Evolutionary conservation across 2,797 vertebrate genomes (phyloP).

Genomic region (Cyclura pinguis): DNA sequence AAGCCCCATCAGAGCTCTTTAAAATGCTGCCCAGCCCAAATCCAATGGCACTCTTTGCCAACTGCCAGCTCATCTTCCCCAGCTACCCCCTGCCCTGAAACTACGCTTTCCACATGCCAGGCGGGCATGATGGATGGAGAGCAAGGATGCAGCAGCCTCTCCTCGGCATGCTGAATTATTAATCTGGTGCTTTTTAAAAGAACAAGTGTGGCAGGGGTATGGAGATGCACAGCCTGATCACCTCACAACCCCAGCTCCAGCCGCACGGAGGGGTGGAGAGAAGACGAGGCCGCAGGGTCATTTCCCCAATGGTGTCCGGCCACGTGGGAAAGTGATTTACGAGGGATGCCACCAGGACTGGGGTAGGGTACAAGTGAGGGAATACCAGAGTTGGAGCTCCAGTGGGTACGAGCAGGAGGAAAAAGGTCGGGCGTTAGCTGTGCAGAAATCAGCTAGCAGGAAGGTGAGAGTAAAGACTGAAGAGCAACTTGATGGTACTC

Average conservation of each 20-base stretch:
- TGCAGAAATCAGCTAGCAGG: no score
- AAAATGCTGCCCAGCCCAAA: slow-evolving; percentile 24
- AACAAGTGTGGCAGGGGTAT: no score
- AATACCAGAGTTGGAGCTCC: neutral
- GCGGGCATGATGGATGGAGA: neutral
- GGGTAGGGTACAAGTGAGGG: neutral
- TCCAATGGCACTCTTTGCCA: neutral
- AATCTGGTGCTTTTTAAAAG: neutral
- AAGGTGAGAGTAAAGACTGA: no score
- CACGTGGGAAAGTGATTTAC: slow-evolving; percentile 19
- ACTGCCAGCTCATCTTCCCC: neutral
- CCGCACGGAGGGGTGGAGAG: neutral
- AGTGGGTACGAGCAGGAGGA: neutral
- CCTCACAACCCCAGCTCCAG: neutral
- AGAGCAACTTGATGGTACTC: neutral
- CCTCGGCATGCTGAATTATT: neutral
- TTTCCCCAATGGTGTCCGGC: neutral
- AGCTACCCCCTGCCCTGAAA: neutral
- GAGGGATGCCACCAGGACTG: neutral
- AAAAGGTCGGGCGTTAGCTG: no score
- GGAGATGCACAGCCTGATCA: neutral
- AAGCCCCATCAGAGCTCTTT: slow-evolving; percentile 30
- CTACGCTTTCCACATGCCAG: neutral
- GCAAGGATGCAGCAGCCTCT: neutral
- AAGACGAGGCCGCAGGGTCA: neutral